A percentile compares a stretch with the other conserved stretches of the same genome.
These are phyloP conservation scores for Ormia ochracea DNA, from an alignment of 2,888 invertebrate species.

Conservation along the genomic window DNA sequence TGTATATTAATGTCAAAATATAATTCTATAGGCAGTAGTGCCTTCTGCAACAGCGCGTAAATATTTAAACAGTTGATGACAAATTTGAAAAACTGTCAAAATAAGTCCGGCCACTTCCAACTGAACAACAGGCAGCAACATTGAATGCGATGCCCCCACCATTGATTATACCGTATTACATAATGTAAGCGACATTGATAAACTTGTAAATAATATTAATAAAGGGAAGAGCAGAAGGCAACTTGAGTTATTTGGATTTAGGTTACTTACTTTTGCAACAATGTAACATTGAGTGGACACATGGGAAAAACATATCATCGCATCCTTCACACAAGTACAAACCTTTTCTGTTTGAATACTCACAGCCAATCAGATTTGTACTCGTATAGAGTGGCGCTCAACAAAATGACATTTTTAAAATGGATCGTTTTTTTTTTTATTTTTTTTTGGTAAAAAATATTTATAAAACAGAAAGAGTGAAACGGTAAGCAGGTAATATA, in stretches of 20 bases:
- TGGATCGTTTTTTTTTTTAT: too few species aligned
- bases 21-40: neutral
- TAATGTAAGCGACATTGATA: neutral
- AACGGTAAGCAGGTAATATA: too few species aligned
- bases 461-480: too few species aligned
- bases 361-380: too few species aligned
- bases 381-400: too few species aligned
- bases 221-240: neutral
- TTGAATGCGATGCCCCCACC: neutral
- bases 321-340: too few species aligned
- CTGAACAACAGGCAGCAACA: neutral
- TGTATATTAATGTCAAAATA: neutral
- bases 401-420: too few species aligned
- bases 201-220: neutral
- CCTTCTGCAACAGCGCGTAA: slow-evolving; percentile 57
- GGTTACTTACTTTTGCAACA: neutral
- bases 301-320: neutral
- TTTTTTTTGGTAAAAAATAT: too few species aligned
- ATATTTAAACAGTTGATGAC: slow-evolving; percentile 57
- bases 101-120: neutral
- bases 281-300: neutral
- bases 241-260: neutral
- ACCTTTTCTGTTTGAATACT: too few species aligned
- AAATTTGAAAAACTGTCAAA: slow-evolving; percentile 59
- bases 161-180: neutral